Conservation (phyloP, 2,888 invertebrate species). For the Drosophila borealis region DNA sequence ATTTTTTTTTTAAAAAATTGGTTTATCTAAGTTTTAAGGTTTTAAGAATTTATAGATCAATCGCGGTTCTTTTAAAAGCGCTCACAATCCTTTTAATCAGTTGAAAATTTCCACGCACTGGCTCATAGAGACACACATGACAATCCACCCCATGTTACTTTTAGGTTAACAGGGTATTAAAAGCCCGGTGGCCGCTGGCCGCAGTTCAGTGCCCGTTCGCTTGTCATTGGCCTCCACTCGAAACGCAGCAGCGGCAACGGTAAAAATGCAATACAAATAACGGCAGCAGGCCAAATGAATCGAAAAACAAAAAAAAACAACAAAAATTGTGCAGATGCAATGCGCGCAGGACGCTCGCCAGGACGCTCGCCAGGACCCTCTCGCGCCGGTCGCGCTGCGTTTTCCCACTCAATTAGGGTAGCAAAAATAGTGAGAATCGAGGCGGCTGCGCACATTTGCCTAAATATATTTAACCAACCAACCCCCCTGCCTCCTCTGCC, state of each 20-base stretch:
- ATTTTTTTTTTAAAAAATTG: too few species aligned
- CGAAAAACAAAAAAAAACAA: background rate
- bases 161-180: conserved; percentile 23
- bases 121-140: background rate
- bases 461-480: conserved; percentile 39
- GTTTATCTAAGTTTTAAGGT: too few species aligned
- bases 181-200: conserved; percentile 48
- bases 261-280: conserved; percentile 76
- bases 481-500: background rate
- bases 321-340: conserved; percentile 69
- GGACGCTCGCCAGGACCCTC: conserved; percentile 37
- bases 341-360: conserved; percentile 37
- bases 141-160: background rate
- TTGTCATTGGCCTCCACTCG: conserved; percentile 38
- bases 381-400: conserved; percentile 9
- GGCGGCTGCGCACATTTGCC: conserved; percentile 76
- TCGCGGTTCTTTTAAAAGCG: background rate
- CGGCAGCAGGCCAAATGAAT: conserved; percentile 63
- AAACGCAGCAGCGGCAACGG: conserved; percentile 56
- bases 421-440: conserved; percentile 65
- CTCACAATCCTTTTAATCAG: background rate
- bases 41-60: too few species aligned
- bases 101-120: too few species aligned
- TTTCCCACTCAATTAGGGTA: conserved; percentile 75
- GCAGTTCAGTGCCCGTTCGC: conserved; percentile 6